Base-by-base conservation (phyloP, 2,888 invertebrate species). In the Pelosia muscerda region DNA sequence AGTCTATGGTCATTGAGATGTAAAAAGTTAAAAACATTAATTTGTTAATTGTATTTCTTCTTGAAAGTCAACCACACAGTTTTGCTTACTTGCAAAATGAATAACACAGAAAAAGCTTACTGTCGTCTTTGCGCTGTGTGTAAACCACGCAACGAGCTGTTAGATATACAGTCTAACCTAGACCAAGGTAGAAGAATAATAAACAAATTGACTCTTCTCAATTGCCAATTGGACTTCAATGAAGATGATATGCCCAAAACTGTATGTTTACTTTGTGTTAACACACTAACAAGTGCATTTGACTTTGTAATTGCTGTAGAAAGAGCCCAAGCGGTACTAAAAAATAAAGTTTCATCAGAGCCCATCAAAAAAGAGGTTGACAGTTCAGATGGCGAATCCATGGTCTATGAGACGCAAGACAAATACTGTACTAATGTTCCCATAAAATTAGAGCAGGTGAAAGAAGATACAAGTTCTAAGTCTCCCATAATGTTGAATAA, bases 81-180 rank as follows among this genome's bases (percentile, higher is more conserved):
- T 61, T 22, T 22, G 15, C 11, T 22, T 22, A 6, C 23, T 28
- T 23, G 26, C 53, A 76, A 42, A n/a, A 88, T 86, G 86, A 77
- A 80, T 76, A 74, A 63, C 26, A 66, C 66, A 15, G 73, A 81
- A 73, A 69, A 68, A n/a, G 71, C 76, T 25, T 84, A 85, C 64
- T 91, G 90, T 66, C 79, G 88, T 54, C 77, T 90, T 5, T 92
- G 92, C 66, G 92, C 92, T 0, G 82, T 86, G 71, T 70, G 78
- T 31, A 91, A 88, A 71, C 83, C 86, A 6, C 73, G 62, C 31
- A 78, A 80, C 19, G 87, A 89, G 77, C 82, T 90, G 25, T 70
- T 86, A 26, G 78, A 90, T 61, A 65, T 91, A n/a, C 69, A 78
- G 71, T 61, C 42, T 49, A 49, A 49, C 49, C 49, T 19, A 3